phyloP scores from a whole-genome alignment of 2,113 vertebrate species.

The Otis tarda region DNA sequence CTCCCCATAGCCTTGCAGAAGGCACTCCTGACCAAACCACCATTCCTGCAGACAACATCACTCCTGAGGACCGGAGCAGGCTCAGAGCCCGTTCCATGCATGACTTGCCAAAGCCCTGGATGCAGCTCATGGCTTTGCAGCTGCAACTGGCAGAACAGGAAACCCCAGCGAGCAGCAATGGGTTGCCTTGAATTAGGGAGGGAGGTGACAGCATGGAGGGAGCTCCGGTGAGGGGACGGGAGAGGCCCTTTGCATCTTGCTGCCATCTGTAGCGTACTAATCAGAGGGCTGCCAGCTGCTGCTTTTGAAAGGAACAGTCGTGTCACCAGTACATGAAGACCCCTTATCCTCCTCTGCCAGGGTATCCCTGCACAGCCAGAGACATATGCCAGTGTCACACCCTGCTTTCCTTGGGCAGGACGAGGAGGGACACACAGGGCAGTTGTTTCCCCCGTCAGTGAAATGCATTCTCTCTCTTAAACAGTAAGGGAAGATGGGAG shows the following conservation, averaged over 20 bases:
- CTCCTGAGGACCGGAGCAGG: background rate
- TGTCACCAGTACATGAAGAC: background rate
- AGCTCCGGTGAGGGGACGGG: background rate
- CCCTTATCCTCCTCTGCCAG: background rate
- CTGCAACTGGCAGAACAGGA: background rate
- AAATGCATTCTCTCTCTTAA: background rate
- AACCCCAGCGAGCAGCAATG: background rate
- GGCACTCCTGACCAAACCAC: background rate
- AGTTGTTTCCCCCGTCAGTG: background rate
- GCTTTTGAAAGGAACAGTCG: background rate
- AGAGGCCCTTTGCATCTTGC: background rate
- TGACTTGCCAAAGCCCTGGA: background rate
- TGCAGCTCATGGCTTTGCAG: background rate
- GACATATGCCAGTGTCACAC: background rate
- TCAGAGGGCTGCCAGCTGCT: conserved; percentile 21
- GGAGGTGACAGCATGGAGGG: background rate
- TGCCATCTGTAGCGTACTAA: background rate
- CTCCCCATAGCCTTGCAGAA: background rate
- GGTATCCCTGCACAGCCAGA: background rate
- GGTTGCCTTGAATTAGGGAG: background rate
- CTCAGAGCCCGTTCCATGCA: fast-evolving
- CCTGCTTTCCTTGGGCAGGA: background rate
- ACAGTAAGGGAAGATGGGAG: background rate
- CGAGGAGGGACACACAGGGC: background rate
- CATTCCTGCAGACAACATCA: fast-evolving